Evolutionary conservation across 2,797 vertebrate genomes (phyloP).

Genomic region (Leptatherina wallacei): DNA sequence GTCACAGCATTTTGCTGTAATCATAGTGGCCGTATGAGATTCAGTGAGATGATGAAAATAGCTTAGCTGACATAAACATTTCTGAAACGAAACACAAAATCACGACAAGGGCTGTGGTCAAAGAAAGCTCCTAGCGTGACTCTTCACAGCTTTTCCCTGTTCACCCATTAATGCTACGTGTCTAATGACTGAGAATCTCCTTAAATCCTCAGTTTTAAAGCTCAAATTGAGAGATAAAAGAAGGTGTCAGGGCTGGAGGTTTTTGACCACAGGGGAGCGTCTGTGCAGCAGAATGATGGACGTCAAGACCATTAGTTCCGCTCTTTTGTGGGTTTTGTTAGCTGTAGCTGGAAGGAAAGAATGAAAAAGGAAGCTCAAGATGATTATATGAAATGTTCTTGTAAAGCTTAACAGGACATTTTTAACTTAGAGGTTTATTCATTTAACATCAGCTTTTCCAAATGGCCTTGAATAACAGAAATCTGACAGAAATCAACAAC

Average conservation of each 20-base stretch:
- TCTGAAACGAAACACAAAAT: conserved; percentile 23
- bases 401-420: conserved; percentile 42
- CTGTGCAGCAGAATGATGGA: conserved; percentile 36
- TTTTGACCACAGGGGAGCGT: conserved; percentile 37
- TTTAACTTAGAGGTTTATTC: neutral
- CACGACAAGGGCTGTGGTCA: conserved; percentile 9
- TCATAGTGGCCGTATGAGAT: conserved; percentile 27
- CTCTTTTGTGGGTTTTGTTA: conserved; percentile 27
- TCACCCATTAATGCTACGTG: conserved; percentile 23
- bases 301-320: conserved; percentile 62
- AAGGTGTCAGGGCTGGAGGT: conserved; percentile 45
- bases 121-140: conserved; percentile 1
- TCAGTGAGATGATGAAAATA: conserved; percentile 40
- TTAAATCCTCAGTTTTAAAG: conserved; percentile 32
- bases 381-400: conserved; percentile 41
- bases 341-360: conserved; percentile 42
- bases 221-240: conserved; percentile 54
- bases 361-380: conserved; percentile 38
- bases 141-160: conserved; percentile 24
- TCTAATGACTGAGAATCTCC: conserved; percentile 43
- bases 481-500: neutral
- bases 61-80: conserved; percentile 32
- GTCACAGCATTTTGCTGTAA: conserved; percentile 40
- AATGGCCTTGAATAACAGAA: neutral
- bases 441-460: neutral